Evolutionary conservation across 2,888 invertebrate species (phyloP).

Genomic region (Synanthedon formicaeformis): DNA sequence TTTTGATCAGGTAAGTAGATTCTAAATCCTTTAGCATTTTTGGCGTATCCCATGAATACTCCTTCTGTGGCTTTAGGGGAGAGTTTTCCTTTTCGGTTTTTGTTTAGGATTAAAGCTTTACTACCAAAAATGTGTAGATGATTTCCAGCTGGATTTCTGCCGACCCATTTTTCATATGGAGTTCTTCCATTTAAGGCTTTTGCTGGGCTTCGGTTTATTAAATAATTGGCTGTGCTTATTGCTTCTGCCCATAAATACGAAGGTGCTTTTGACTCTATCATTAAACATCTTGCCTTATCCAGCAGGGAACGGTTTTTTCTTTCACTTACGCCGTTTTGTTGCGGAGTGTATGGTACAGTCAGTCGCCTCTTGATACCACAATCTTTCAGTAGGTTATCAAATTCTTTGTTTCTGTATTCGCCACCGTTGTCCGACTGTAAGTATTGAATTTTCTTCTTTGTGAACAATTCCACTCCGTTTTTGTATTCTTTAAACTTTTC

Average conservation of each 20-base stretch:
- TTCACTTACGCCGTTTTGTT: too few relatives aligned
- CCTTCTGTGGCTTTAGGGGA: slow-evolving; percentile 3
- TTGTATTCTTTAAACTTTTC: slow-evolving; percentile 6
- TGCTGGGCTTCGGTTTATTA: too few relatives aligned
- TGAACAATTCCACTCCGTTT: slow-evolving; percentile 2
- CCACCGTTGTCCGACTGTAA: slow-evolving; percentile 4
- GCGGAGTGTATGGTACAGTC: too few relatives aligned
- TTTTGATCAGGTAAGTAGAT: too few relatives aligned
- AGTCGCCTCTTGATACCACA: too few relatives aligned
- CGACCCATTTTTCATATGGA: too few relatives aligned
- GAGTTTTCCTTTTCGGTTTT: slow-evolving; percentile 4
- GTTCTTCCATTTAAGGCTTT: too few relatives aligned
- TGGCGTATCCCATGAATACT: slow-evolving; percentile 2
- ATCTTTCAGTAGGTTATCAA: slow-evolving; percentile 1
- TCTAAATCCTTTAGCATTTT: background rate
- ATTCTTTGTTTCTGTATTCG: slow-evolving; percentile 3
- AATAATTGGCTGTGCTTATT: too few relatives aligned
- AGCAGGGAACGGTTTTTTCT: too few relatives aligned
- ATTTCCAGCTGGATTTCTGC: slow-evolving; percentile 1
- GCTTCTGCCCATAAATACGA: too few relatives aligned
- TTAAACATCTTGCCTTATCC: too few relatives aligned
- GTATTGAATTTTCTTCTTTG: slow-evolving; percentile 2
- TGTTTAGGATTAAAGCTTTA: slow-evolving; percentile 3
- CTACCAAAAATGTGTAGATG: slow-evolving; percentile 6
- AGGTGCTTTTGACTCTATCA: too few relatives aligned